Percentiles rank a stretch among this genome's conserved stretches.
Conservation (phyloP, 2,888 invertebrate species). For the Allophyes oxyacanthae region DNA sequence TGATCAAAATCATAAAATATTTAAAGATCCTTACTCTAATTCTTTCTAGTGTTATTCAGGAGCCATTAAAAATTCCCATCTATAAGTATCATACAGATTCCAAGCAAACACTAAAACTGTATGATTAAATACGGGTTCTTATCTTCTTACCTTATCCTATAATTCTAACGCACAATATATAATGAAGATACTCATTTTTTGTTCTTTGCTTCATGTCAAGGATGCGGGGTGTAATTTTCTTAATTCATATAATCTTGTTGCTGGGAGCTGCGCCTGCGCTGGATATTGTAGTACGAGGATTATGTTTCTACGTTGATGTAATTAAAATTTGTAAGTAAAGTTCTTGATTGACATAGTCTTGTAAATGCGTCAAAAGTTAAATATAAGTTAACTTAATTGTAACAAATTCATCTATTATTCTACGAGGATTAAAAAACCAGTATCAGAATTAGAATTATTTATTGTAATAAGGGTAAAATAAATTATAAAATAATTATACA, state of each 20-base stretch:
- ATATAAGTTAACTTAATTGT: no score
- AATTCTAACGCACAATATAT: constrained; percentile 50
- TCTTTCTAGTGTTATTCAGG: constrained; percentile 23
- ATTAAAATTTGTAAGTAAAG: constrained; percentile 35
- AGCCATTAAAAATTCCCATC: constrained; percentile 17
- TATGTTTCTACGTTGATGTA: constrained; percentile 16
- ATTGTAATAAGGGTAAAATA: no score
- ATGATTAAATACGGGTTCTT: constrained; percentile 44
- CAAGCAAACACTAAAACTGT: constrained; percentile 35
- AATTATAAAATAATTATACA: no score
- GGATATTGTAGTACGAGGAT: constrained; percentile 18
- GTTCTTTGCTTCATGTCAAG: constrained; percentile 51
- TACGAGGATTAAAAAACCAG: no score
- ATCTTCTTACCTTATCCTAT: constrained; percentile 36
- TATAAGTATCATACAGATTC: constrained; percentile 17
- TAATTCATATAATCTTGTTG: constrained; percentile 75
- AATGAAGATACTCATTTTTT: constrained; percentile 58
- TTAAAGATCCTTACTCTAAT: no score
- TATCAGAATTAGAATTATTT: no score
- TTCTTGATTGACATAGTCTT: constrained; percentile 15
- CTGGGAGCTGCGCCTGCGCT: constrained; percentile 45
- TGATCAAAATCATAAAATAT: no score
- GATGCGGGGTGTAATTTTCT: constrained; percentile 67
- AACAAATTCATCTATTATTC: no score
- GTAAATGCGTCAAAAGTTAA: neutral